Base-by-base conservation (phyloP, 2,888 invertebrate genomes). In the Limnephilus rhombicus region DNA sequence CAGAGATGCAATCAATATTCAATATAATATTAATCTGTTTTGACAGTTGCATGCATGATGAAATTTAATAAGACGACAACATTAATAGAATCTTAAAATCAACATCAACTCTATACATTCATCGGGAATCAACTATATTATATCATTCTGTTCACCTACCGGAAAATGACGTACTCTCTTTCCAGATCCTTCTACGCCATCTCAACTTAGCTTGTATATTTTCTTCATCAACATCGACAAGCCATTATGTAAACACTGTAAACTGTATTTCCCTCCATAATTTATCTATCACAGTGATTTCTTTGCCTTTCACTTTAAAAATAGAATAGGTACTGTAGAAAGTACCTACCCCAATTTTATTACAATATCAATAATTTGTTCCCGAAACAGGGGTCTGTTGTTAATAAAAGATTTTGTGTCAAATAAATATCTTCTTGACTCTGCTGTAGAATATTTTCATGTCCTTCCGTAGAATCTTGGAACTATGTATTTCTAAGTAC, bases 401-500 rank as follows among this genome's bases (percentile, higher is more conserved):
- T 41, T 24, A 18, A 37, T 18, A 83, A 11, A 83, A n/a, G 37
- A 83, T 83, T 83, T 34, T 37, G 18, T 83, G 83, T 83, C 49
- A 49, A 12, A 34, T 34, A 37, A 37, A 83, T 83, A 24, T 24
- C 83, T 37, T 18, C 31, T 83, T 83, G 24, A 37, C 83, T 83
- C 83, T 83, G 37, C 45, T 86, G n/a, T 37, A 86, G 45, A 37
- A 45, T 45, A n/a, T 86, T 24, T 41, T 41, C 29, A 45, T 45
- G 45, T 86, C 29, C 45, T 45, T 85, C n/a, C 45, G 37, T 86
- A 15, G 41, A 29, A 86, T 29, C 45, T 86, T 29, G 45, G n/a
- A 86, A 29, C 24, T 45, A 86, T 49, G 49, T 86, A 37, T 86
- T 45, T 86, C 29, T 29, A 86, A 45, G 86, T 49, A 37, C 86